A percentile compares a stretch with the other conserved stretches of the same genome.
Conservation (phyloP, 2,113 vertebrate species). For the Mormoops blainvillei region DNA sequence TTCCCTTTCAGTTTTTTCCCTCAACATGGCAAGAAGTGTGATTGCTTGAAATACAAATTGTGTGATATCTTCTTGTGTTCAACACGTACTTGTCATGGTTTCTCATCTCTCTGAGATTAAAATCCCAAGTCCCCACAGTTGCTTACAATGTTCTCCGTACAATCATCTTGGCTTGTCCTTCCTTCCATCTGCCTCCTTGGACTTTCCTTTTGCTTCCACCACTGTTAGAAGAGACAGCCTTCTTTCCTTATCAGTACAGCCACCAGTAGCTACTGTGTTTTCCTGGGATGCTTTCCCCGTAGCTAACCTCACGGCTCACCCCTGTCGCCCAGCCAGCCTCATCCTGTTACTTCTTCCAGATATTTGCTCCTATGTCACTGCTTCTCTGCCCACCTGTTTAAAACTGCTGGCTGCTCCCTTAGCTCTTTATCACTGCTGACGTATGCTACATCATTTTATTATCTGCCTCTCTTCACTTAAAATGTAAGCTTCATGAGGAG, state of each 20-base stretch:
- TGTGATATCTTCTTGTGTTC: neutral
- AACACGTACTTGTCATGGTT: neutral
- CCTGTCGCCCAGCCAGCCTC: accelerated
- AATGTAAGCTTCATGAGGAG: neutral
- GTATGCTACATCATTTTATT: neutral
- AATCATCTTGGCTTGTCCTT: neutral
- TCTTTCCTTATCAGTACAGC: neutral
- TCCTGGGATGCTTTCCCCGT: neutral
- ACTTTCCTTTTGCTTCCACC: neutral
- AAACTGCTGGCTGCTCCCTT: neutral
- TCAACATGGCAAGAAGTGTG: neutral
- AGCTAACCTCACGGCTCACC: neutral
- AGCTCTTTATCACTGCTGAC: neutral
- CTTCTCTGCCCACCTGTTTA: neutral
- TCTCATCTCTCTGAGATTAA: neutral
- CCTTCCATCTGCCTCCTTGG: neutral
- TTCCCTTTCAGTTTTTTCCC: neutral
- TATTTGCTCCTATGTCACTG: neutral
- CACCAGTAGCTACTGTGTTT: neutral
- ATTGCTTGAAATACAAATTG: neutral
- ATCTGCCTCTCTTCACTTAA: neutral
- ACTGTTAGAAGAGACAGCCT: neutral
- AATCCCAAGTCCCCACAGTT: neutral
- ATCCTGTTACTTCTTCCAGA: neutral
- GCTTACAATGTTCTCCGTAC: neutral